phyloP scores from a whole-genome alignment of 2,797 vertebrate species.

The Sebastes miniatus region DNA sequence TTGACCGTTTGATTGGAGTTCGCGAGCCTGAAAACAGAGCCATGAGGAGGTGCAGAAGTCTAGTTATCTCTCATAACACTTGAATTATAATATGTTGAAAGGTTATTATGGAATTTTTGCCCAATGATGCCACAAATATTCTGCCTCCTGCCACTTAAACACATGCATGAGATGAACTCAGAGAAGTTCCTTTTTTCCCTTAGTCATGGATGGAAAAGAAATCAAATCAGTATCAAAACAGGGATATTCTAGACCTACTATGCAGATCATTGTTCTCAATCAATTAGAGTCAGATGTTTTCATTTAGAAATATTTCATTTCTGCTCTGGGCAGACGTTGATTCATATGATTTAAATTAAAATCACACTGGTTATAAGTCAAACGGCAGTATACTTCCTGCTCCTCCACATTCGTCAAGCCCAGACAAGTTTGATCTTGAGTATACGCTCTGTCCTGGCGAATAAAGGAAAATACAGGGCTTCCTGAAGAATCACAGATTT shows the following conservation, averaged over 20 bases:
- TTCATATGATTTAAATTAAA: conserved; percentile 87
- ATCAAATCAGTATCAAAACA: conserved; percentile 70
- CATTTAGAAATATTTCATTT: conserved; percentile 80
- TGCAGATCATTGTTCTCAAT: conserved; percentile 79
- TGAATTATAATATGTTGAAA: too few species aligned
- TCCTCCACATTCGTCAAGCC: conserved; percentile 66
- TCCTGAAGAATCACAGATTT: conserved; percentile 70
- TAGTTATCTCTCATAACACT: too few species aligned
- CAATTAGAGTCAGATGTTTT: conserved; percentile 87
- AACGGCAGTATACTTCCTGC: conserved; percentile 75
- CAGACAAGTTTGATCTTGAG: conserved; percentile 66
- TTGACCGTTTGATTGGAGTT: too few species aligned
- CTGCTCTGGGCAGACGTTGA: conserved; percentile 70
- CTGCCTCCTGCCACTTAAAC: not conserved
- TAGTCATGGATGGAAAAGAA: conserved; percentile 62
- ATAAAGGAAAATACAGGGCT: conserved; percentile 60
- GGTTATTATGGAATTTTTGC: too few species aligned
- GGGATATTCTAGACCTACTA: conserved; percentile 77
- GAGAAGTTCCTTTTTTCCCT: conserved; percentile 49
- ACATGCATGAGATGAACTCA: conserved; percentile 11
- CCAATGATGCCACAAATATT: too few species aligned
- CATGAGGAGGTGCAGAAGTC: too few species aligned
- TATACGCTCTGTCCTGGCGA: conserved; percentile 63
- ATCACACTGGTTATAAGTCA: conserved; percentile 79
- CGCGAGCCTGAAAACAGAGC: too few species aligned